phyloP scores from a whole-genome alignment of 2,797 vertebrate species.

The Heterohyrax brucei region DNA sequence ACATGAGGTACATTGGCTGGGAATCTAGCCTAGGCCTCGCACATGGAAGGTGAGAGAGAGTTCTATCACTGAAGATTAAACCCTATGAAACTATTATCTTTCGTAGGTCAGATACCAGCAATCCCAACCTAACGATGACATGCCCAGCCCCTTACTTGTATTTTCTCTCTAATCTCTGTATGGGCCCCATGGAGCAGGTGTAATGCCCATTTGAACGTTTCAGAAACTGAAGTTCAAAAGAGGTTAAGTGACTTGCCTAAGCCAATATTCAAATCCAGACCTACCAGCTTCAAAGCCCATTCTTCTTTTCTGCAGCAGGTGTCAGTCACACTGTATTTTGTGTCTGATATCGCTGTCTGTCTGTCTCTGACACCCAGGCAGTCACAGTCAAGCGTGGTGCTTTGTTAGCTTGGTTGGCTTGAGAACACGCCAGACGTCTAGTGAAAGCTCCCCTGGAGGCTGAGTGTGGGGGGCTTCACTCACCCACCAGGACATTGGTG shows the following conservation, averaged over 20 bases:
- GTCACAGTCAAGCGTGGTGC: rapidly evolving
- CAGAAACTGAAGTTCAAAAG: constrained; percentile 48
- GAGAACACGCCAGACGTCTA: neutral
- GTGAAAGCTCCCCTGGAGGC: neutral
- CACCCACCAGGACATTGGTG: neutral
- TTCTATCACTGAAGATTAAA: neutral
- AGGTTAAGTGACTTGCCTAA: constrained; percentile 7
- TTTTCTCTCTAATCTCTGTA: neutral
- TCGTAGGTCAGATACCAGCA: neutral
- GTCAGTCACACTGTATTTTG: neutral
- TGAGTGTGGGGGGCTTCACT: too few species aligned
- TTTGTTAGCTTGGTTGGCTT: neutral
- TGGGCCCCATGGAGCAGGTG: neutral
- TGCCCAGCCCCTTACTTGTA: neutral
- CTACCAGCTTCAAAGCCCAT: neutral
- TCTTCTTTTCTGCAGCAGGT: neutral
- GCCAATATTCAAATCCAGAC: neutral
- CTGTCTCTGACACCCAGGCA: neutral
- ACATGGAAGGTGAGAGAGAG: neutral
- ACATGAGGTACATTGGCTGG: too few species aligned
- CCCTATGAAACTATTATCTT: neutral
- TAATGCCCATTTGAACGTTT: constrained; percentile 4
- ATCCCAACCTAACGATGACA: neutral
- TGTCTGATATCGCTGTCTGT: too few species aligned
- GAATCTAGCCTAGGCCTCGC: neutral